Percentiles rank a stretch among this genome's conserved stretches.
These are phyloP conservation scores for Calosoma granatense DNA, from an alignment of 1,140 invertebrate genomes.

Conservation along the genomic window DNA sequence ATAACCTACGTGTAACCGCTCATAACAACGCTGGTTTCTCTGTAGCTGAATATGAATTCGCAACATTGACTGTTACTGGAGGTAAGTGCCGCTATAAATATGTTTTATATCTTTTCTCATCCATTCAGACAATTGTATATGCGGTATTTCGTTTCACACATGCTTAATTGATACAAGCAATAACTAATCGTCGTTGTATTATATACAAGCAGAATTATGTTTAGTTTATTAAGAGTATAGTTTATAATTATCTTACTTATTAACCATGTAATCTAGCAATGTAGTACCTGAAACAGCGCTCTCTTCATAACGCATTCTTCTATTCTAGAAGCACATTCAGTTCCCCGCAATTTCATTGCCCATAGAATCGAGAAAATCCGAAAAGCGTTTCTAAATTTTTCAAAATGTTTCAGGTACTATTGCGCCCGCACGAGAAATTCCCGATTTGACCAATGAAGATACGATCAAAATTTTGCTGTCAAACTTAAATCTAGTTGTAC, in stretches of 20 bases:
- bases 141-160: background rate
- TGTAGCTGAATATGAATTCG: slow-evolving; percentile 89
- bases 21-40: slow-evolving; percentile 94
- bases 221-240: no score
- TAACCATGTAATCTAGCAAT: no score
- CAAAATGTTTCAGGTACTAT: slow-evolving; percentile 81
- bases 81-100: slow-evolving; percentile 49
- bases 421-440: slow-evolving; percentile 77
- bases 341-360: no score
- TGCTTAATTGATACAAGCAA: background rate
- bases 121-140: background rate
- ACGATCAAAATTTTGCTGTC: slow-evolving; percentile 72
- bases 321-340: no score
- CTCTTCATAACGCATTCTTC: no score
- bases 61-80: slow-evolving; percentile 87
- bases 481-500: slow-evolving; percentile 87
- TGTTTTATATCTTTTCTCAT: slow-evolving; percentile 26
- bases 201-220: no score
- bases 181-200: no score
- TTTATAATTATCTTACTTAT: no score
- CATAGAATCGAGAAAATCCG: no score
- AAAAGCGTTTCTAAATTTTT: no score
- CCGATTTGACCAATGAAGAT: slow-evolving; percentile 64
- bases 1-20: slow-evolving; percentile 81
- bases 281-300: no score